Base-by-base conservation (phyloP, 2,797 vertebrate species). In the Alosa sapidissima region DNA sequence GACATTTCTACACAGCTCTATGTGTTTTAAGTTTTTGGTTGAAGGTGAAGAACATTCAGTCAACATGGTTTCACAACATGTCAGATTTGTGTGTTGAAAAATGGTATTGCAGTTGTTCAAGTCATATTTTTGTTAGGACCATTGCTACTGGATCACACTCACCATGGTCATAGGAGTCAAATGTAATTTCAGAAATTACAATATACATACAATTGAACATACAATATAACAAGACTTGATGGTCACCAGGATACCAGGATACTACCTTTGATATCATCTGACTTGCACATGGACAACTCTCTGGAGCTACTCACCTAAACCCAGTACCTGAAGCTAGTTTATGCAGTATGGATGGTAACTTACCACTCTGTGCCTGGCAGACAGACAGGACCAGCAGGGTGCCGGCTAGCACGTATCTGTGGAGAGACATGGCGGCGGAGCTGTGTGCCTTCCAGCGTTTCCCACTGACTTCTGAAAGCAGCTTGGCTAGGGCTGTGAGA, bases 301-400 rank as follows among this genome's bases (percentile, higher is more conserved):
- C 8, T 41, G 41, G 54, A 1, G 3, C 54, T 1, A 3, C 49
- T 72, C 28, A 47, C 60, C 24, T 28, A 62, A 62, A 62, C 14
- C 41, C 41, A 19, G 41, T 21, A 9, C 52, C n/a, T n/a, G 81
- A 24, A 36, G 6, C 16, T 8, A 62, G 16, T 11, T 14, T 41
- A 13, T 81, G 11, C 52, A 21, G 45, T 47, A 75, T 81, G 55
- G 55, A 58, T 62, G 58, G n/a, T 87, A 33, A 89, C 90, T 91
- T 83, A 90, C 91, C 86, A 21, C 81, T 85, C 81, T 89, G 83
- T 81, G 88, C 90, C 55, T 90, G 88, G 55, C 89, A 89, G 24
- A 85, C 81, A 2, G 81, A 87, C 45, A 60, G 83, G 16, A 85
- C 33, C 14, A 91, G 81, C 58, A 89, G 19, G 41, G 88, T 28